These are phyloP conservation scores for Cataglyphis albicans DNA, from an alignment of 2,888 invertebrate species.

Conservation along the genomic window DNA sequence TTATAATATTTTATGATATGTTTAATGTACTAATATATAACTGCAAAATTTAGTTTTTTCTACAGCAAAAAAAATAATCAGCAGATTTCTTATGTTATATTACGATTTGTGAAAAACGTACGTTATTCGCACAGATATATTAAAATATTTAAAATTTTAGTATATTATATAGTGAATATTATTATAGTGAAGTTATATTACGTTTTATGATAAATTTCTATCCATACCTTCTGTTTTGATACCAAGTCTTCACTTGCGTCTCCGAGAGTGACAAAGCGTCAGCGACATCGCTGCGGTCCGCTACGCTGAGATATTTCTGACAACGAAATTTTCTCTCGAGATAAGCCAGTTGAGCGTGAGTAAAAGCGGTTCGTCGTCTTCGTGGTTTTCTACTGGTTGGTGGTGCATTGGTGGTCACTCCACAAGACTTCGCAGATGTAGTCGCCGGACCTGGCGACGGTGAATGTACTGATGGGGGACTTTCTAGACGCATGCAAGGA, in stretches of 20 bases:
- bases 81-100: neutral
- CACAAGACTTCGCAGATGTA: conserved; percentile 65
- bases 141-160: neutral
- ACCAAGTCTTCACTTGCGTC: conserved; percentile 98
- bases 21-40: neutral
- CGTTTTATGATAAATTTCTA: neutral
- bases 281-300: conserved; percentile 96
- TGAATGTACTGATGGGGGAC: conserved; percentile 80
- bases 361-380: conserved; percentile 95
- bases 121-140: neutral
- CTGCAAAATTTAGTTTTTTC: neutral
- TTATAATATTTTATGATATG: neutral
- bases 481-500: conserved; percentile 82
- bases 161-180: too few relatives aligned
- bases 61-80: neutral
- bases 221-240: conserved; percentile 93
- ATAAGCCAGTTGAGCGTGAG: conserved; percentile 96
- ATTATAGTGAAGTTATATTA: neutral
- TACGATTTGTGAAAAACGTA: neutral
- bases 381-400: conserved; percentile 91
- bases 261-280: conserved; percentile 95
- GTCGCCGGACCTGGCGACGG: conserved; percentile 80
- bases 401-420: conserved; percentile 81
- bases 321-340: conserved; percentile 96
- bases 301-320: conserved; percentile 97